A percentile compares a stretch with the other conserved stretches of the same genome.
phyloP scores from a whole-genome alignment of 1,140 invertebrate genomes.

The Danaus plexippus region DNA sequence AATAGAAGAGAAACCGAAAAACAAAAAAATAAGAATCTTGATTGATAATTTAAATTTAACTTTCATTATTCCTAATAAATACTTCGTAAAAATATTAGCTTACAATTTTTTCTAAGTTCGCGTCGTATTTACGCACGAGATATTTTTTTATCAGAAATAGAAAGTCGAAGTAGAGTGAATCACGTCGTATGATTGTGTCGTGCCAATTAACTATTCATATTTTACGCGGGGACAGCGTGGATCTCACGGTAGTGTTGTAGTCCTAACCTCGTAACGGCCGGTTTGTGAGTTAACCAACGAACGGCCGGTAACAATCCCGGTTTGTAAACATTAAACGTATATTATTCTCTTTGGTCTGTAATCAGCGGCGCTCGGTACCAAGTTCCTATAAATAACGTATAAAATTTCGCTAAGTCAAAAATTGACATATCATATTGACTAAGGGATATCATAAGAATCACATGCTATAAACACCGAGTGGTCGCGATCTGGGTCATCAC shows the following conservation, averaged over 20 bases:
- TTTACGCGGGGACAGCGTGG: too few relatives aligned
- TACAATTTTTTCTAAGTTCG: constrained; percentile 20
- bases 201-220: too few relatives aligned
- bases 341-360: constrained; percentile 68
- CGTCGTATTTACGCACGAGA: constrained; percentile 4
- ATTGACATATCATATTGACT: constrained; percentile 72
- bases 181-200: too few relatives aligned
- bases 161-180: too few relatives aligned
- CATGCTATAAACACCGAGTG: constrained; percentile 36
- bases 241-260: too few relatives aligned
- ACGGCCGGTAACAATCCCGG: constrained; percentile 66
- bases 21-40: constrained; percentile 7
- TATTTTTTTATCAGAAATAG: not conserved
- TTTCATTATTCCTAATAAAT: constrained; percentile 11
- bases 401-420: constrained; percentile 72
- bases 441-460: constrained; percentile 70
- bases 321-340: constrained; percentile 63
- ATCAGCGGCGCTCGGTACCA: constrained; percentile 57
- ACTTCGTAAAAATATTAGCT: constrained; percentile 16
- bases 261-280: not conserved
- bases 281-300: constrained; percentile 43
- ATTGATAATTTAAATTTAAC: constrained; percentile 13
- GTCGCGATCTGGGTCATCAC: too few relatives aligned
- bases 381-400: constrained; percentile 67
- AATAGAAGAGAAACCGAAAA: constrained; percentile 34